These are phyloP conservation scores for Pituophis catenifer DNA, from an alignment of 2,113 vertebrate species.

Conservation along the genomic window DNA sequence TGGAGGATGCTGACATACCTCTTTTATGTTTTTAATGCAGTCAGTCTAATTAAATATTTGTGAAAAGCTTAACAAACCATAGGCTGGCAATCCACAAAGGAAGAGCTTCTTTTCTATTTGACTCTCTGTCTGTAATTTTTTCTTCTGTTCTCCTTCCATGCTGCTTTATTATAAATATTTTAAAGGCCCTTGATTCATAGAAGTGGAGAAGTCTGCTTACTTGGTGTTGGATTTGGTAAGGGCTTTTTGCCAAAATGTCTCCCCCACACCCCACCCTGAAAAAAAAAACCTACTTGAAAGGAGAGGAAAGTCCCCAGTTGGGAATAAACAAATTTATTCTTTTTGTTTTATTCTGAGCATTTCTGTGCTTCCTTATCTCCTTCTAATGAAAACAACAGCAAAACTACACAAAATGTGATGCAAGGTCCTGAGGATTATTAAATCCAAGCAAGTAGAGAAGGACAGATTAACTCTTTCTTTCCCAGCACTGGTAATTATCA, in stretches of 20 bases:
- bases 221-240: not conserved
- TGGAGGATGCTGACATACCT: not conserved
- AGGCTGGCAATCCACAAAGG: not conserved
- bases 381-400: not conserved
- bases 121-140: not conserved
- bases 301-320: not conserved
- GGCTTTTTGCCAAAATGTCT: not conserved
- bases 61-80: not conserved
- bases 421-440: not conserved
- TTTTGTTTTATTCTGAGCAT: not conserved
- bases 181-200: slow-evolving; percentile 1
- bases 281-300: not conserved
- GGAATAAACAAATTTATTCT: not conserved
- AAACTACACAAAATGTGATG: not conserved
- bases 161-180: not conserved
- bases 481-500: not conserved
- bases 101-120: slow-evolving; percentile 6
- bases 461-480: not conserved
- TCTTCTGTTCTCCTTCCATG: slow-evolving; percentile 4
- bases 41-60: not conserved
- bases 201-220: not conserved
- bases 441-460: not conserved
- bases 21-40: not conserved
- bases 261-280: not conserved
- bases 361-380: slow-evolving; percentile 6